Evolutionary conservation across 2,113 vertebrate species (phyloP).

Genomic region (Podarcis muralis): DNA sequence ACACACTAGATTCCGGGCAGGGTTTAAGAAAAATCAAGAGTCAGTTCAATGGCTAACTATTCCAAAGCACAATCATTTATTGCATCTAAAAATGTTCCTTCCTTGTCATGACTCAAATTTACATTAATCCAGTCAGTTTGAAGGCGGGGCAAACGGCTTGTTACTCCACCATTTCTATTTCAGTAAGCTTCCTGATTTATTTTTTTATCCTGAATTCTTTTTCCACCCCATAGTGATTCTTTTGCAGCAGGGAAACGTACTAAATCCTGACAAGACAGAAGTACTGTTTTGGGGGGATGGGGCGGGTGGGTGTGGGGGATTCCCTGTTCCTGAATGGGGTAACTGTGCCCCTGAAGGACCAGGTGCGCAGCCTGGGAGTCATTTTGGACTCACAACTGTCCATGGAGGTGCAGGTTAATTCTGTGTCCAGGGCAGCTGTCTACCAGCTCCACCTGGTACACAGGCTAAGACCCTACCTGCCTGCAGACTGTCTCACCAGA

Average conservation of each 20-base stretch:
- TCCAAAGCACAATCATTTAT: background rate
- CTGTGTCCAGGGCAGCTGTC: no score
- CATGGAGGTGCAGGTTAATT: no score
- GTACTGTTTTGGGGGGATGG: no score
- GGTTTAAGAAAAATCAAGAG: background rate
- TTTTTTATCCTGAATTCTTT: background rate
- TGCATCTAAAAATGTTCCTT: background rate
- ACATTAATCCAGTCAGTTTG: background rate
- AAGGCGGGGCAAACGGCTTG: background rate
- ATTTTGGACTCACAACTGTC: no score
- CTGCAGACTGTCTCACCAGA: no score
- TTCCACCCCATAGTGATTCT: background rate
- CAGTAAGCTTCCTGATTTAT: background rate
- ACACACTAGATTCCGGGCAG: background rate
- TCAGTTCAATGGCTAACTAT: background rate
- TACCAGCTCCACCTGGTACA: no score
- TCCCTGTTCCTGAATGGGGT: no score
- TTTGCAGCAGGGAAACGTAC: background rate
- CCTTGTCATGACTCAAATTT: background rate
- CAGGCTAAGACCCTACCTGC: no score
- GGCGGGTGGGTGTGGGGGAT: no score
- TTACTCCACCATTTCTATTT: conserved; percentile 1
- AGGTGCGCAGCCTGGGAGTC: no score
- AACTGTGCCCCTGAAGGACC: no score
- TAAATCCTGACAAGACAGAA: no score